A percentile compares a stretch with the other conserved stretches of the same genome.
Conservation (phyloP, 2,113 vertebrate species). For the Anthoscopus minutus region DNA sequence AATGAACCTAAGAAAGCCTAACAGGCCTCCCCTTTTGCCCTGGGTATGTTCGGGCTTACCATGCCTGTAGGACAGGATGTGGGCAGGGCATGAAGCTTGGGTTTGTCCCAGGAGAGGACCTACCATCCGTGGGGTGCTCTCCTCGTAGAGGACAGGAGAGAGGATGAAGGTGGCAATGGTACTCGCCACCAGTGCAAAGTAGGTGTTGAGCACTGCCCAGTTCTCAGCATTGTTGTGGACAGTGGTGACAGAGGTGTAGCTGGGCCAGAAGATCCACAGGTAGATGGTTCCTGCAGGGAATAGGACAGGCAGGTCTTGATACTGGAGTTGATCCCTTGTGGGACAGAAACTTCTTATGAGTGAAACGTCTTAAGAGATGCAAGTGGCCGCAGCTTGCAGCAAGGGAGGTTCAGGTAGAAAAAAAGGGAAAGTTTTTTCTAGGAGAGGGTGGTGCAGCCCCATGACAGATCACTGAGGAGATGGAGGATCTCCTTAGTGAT, state of each 20-base stretch:
- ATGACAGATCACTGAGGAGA: neutral
- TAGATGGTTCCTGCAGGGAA: slow-evolving; percentile 80
- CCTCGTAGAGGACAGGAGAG: slow-evolving; percentile 69
- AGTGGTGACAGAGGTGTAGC: slow-evolving; percentile 82
- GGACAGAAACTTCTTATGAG: neutral
- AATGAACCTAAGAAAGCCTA: neutral
- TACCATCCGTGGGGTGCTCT: slow-evolving; percentile 83
- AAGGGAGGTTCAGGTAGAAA: neutral
- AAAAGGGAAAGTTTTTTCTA: neutral
- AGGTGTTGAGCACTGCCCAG: slow-evolving; percentile 85
- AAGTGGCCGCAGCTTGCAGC: neutral
- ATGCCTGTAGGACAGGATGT: fast-evolving
- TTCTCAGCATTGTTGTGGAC: slow-evolving; percentile 71
- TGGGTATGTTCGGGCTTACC: fast-evolving
- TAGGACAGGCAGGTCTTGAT: neutral
- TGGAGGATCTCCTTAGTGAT: neutral
- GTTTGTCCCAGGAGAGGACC: neutral
- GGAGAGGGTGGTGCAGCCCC: neutral
- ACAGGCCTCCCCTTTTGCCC: neutral
- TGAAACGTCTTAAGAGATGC: too few relatives aligned
- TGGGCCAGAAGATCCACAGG: slow-evolving; percentile 97
- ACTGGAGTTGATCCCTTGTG: neutral
- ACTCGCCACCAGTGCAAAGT: slow-evolving; percentile 85
- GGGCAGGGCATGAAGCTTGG: neutral
- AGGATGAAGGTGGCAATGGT: slow-evolving; percentile 79